Evolutionary conservation across 2,888 invertebrate species (phyloP).

Genomic region (Leptinotarsa peninsularis): DNA sequence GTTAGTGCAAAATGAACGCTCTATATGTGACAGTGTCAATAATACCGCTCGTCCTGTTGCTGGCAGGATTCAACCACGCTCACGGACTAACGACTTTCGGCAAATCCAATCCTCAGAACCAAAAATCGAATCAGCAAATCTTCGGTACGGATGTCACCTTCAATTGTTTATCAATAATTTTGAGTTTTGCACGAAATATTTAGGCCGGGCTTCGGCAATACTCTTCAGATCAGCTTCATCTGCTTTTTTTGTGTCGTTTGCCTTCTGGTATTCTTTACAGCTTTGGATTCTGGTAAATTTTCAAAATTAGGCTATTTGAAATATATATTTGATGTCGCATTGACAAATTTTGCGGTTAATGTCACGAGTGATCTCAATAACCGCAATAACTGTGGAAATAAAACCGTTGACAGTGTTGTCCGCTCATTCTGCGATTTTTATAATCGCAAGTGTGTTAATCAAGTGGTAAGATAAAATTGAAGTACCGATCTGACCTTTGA

Average conservation of each 20-base stretch:
- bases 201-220: conserved; percentile 50
- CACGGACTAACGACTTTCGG: conserved; percentile 66
- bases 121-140: conserved; percentile 46
- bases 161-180: conserved; percentile 40
- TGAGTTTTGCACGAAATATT: conserved; percentile 49
- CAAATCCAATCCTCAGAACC: conserved; percentile 58
- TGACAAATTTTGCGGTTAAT: neutral
- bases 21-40: conserved; percentile 66
- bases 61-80: conserved; percentile 66
- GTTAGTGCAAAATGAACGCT: conserved; percentile 61
- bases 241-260: conserved; percentile 37
- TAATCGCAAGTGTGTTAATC: neutral
- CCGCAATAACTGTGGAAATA: too few species aligned
- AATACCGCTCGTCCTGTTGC: conserved; percentile 69
- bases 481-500: too few species aligned
- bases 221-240: conserved; percentile 39
- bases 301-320: neutral
- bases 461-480: too few species aligned
- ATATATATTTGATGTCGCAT: neutral
- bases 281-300: conserved; percentile 44
- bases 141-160: conserved; percentile 56
- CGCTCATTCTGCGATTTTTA: neutral
- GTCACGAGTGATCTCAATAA: neutral
- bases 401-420: too few species aligned
- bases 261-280: conserved; percentile 30